Evolutionary conservation across 37 sponge, comb jelly and placozoan genomes (phyloP).

Genomic region (Theonella swinhoei): DNA sequence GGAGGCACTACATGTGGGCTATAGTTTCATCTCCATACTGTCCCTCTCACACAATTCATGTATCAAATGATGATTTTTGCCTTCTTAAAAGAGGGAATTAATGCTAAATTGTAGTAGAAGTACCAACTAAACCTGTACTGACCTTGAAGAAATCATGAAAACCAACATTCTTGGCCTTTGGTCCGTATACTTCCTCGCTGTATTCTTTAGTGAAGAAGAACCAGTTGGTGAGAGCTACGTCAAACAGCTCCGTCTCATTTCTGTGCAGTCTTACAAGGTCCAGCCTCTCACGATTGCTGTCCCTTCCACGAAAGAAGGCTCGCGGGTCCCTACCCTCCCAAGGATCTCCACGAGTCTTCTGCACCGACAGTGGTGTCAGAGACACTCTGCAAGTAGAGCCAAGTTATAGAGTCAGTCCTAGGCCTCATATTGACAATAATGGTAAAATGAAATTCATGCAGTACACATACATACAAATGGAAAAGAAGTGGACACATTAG

Average conservation of each 20-base stretch:
- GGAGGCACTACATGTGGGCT: not conserved
- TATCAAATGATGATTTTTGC: too few species aligned
- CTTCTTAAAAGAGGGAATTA: too few species aligned
- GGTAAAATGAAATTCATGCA: not conserved
- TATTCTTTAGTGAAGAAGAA: conserved; percentile 74
- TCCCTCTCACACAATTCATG: too few species aligned
- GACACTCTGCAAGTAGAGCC: conserved; percentile 36
- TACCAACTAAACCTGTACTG: too few species aligned
- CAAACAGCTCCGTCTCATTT: conserved; percentile 81
- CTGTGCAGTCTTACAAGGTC: conserved; percentile 83
- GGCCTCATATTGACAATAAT: not conserved
- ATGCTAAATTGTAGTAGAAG: too few species aligned
- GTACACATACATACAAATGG: too few species aligned
- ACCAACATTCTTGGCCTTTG: conserved; percentile 51
- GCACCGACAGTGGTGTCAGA: conserved; percentile 73
- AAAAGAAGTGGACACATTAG: too few species aligned
- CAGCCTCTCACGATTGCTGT: conserved; percentile 92
- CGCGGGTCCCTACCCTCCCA: conserved; percentile 88
- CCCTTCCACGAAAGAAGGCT: conserved; percentile 95
- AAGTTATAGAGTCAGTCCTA: not conserved
- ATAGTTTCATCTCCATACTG: too few species aligned
- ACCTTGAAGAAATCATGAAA: conserved; percentile 93
- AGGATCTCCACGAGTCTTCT: conserved; percentile 57
- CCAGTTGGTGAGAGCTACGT: conserved; percentile 82
- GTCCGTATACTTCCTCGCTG: conserved; percentile 80